These are phyloP conservation scores for Erithacus rubecula DNA, from an alignment of 2,797 vertebrate genomes.

Conservation along the genomic window DNA sequence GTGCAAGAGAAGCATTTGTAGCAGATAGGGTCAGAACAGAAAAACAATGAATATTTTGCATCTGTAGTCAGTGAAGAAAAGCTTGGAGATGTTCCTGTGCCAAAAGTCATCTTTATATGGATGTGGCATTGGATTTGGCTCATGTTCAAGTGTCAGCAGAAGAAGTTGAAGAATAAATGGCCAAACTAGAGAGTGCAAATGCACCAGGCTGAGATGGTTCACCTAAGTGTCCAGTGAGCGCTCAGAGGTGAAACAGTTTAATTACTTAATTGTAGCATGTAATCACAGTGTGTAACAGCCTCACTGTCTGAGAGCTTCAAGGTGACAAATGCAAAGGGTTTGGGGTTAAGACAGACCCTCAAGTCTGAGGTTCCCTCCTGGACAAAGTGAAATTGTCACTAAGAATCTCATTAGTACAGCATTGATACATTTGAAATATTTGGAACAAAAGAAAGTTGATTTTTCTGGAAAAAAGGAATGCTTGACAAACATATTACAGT, in stretches of 20 bases:
- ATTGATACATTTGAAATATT: not conserved
- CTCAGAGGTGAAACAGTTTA: not conserved
- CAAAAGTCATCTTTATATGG: constrained; percentile 46
- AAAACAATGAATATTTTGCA: constrained; percentile 31
- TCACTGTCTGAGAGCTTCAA: not conserved
- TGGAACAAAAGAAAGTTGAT: not conserved
- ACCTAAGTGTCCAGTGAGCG: not conserved
- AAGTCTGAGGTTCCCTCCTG: not conserved
- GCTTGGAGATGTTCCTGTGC: not conserved
- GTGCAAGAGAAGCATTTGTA: not conserved
- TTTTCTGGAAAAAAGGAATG: not conserved
- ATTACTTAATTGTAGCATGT: not conserved
- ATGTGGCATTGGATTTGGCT: not conserved
- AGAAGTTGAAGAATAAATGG: constrained; percentile 34
- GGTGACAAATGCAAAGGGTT: not conserved
- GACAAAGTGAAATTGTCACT: not conserved
- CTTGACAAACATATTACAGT: not conserved
- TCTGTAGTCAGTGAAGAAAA: constrained; percentile 18
- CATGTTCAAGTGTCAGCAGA: not conserved
- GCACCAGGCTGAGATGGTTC: not conserved
- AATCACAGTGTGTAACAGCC: not conserved
- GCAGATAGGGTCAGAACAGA: constrained; percentile 45
- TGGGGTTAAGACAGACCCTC: not conserved
- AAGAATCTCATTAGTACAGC: not conserved
- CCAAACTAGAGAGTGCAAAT: not conserved